Evolutionary conservation across 2,797 vertebrate species (phyloP).

Genomic region (Alcedo quadribrachys): DNA sequence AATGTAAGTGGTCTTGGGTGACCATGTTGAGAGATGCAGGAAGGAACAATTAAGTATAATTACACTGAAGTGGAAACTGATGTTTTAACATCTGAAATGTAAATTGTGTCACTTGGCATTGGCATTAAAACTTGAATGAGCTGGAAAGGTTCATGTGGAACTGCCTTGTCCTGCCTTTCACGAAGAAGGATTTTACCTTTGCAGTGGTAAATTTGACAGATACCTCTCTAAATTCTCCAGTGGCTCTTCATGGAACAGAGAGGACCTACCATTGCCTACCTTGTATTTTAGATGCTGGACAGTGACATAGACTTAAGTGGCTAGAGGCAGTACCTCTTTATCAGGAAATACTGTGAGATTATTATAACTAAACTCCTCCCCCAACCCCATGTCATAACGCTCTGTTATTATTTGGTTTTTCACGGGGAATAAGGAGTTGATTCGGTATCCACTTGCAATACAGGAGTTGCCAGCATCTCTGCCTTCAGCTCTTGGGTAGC

Average conservation of each 20-base stretch:
- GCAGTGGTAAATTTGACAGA: background rate
- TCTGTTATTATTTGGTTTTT: background rate
- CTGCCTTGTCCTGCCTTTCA: background rate
- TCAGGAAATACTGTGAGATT: background rate
- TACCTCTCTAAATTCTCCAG: background rate
- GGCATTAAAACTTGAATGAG: background rate
- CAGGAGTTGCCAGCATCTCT: background rate
- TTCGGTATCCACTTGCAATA: background rate
- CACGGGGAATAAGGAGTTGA: background rate
- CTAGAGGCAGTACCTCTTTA: background rate
- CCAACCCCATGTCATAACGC: accelerated
- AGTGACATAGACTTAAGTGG: background rate
- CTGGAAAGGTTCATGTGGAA: background rate
- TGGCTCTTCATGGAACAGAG: background rate
- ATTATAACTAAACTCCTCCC: background rate
- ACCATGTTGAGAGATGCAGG: background rate
- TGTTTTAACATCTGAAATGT: background rate
- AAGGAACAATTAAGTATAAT: background rate
- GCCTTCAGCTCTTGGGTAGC: background rate
- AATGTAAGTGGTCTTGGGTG: background rate
- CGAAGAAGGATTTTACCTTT: background rate
- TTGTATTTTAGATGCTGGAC: background rate
- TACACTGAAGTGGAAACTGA: background rate
- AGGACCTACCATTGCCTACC: background rate
- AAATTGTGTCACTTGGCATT: background rate